phyloP scores from a whole-genome alignment of 2,888 invertebrate species.

The Archips crataeganus region DNA sequence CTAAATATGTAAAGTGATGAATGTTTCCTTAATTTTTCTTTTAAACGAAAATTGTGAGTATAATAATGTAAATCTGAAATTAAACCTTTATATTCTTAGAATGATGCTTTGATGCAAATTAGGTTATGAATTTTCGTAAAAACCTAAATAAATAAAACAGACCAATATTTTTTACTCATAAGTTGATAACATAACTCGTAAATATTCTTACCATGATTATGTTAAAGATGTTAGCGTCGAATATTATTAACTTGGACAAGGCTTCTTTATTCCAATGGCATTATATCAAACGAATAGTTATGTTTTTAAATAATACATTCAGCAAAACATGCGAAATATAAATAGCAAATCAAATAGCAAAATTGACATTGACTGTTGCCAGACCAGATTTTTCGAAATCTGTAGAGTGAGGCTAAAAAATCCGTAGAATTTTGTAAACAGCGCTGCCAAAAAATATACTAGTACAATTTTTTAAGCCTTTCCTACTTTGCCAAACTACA shows the following conservation, averaged over 20 bases:
- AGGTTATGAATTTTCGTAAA: neutral
- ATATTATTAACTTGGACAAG: neutral
- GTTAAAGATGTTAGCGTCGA: neutral
- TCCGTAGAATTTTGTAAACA: too few relatives aligned
- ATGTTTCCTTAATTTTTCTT: too few relatives aligned
- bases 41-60: too few relatives aligned
- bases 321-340: constrained; percentile 35
- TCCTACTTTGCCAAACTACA: too few relatives aligned
- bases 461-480: too few relatives aligned
- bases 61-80: too few relatives aligned
- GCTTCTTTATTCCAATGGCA: neutral
- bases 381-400: too few relatives aligned
- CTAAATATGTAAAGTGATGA: too few relatives aligned
- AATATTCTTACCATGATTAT: neutral
- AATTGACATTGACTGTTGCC: too few relatives aligned
- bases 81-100: too few relatives aligned
- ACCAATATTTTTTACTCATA: neutral
- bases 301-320: neutral
- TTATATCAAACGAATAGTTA: neutral
- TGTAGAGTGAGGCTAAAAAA: too few relatives aligned
- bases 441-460: too few relatives aligned
- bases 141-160: neutral
- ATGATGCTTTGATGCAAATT: neutral
- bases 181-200: neutral
- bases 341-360: constrained; percentile 19